Evolutionary conservation across 1,140 invertebrate species (phyloP).

Genomic region (Parasteatoda tepidariorum): DNA sequence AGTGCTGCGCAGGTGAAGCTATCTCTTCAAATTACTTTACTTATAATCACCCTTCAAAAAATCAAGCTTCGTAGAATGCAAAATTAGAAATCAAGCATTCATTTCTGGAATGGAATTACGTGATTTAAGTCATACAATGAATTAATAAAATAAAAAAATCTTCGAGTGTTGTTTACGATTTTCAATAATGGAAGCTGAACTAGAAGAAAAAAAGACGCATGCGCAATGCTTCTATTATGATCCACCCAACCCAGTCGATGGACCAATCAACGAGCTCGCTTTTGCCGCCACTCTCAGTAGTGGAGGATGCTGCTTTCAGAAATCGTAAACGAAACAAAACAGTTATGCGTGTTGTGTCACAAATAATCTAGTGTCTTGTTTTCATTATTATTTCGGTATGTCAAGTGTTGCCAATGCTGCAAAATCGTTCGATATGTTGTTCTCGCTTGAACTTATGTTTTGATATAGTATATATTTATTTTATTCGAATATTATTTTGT

Average conservation of each 20-base stretch:
- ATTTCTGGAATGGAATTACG: no score
- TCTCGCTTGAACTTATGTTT: background rate
- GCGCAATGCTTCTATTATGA: slow-evolving; percentile 43
- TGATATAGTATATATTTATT: background rate
- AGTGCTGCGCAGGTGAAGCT: slow-evolving; percentile 22
- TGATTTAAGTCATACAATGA: no score
- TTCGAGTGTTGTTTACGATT: slow-evolving; percentile 39
- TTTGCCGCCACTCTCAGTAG: slow-evolving; percentile 54
- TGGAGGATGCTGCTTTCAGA: slow-evolving; percentile 16
- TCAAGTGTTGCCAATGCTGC: slow-evolving; percentile 2
- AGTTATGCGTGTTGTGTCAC: no score
- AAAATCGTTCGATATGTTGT: background rate
- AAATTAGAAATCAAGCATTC: no score
- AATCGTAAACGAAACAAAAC: background rate
- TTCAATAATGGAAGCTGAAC: slow-evolving; percentile 38
- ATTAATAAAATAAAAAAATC: slow-evolving; percentile 1
- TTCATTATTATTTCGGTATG: background rate
- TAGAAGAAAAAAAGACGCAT: slow-evolving; percentile 8
- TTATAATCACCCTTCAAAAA: no score
- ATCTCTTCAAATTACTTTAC: background rate
- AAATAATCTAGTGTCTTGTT: no score
- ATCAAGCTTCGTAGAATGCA: no score
- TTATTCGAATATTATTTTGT: background rate
- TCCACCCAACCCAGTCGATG: slow-evolving; percentile 38
- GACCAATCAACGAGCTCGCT: slow-evolving; percentile 23